Percentiles rank a stretch among this genome's conserved stretches.
Evolutionary conservation across 92 coral and sea anemone species (phyloP).

Genomic region (Phenganax stokvisi): DNA sequence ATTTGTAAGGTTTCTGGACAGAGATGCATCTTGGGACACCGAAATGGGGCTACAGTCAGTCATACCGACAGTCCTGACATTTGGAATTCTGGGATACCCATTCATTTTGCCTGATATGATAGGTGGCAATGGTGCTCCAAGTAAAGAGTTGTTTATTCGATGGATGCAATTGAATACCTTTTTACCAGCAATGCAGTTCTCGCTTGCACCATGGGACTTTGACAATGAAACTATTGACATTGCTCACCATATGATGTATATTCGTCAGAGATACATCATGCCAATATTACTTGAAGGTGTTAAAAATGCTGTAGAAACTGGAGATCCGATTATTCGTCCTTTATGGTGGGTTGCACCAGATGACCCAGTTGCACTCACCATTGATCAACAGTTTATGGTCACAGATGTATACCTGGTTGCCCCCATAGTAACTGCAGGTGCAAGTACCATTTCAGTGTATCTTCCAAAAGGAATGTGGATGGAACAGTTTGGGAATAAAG

Average conservation of each 20-base stretch:
- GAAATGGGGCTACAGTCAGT: slow-evolving; percentile 67
- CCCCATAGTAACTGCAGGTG: slow-evolving; percentile 48
- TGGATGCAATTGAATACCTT: slow-evolving; percentile 72
- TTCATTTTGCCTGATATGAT: slow-evolving; percentile 76
- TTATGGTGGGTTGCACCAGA: slow-evolving; percentile 83
- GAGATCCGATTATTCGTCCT: slow-evolving; percentile 67
- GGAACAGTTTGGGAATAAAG: slow-evolving; percentile 58
- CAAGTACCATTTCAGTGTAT: slow-evolving; percentile 51
- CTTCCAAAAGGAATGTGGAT: slow-evolving; percentile 68
- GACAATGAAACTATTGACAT: slow-evolving; percentile 64
- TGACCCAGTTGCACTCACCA: slow-evolving; percentile 55
- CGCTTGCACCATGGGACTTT: slow-evolving; percentile 73
- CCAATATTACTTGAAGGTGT: slow-evolving; percentile 49
- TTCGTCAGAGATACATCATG: slow-evolving; percentile 51
- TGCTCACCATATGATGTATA: slow-evolving; percentile 49
- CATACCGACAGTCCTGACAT: slow-evolving; percentile 66
- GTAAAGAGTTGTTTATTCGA: slow-evolving; percentile 65
- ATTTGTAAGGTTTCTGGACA: slow-evolving; percentile 72
- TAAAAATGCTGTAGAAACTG: slow-evolving; percentile 48
- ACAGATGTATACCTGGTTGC: slow-evolving; percentile 63
- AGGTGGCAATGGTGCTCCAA: slow-evolving; percentile 60
- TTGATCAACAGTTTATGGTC: slow-evolving; percentile 63
- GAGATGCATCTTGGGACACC: slow-evolving; percentile 58
- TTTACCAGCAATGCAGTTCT: slow-evolving; percentile 77
- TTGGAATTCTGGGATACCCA: slow-evolving; percentile 79